Percentiles rank a stretch among this genome's conserved stretches.
phyloP scores from a whole-genome alignment of 2,888 invertebrate species.

The Tetramorium bicarinatum region DNA sequence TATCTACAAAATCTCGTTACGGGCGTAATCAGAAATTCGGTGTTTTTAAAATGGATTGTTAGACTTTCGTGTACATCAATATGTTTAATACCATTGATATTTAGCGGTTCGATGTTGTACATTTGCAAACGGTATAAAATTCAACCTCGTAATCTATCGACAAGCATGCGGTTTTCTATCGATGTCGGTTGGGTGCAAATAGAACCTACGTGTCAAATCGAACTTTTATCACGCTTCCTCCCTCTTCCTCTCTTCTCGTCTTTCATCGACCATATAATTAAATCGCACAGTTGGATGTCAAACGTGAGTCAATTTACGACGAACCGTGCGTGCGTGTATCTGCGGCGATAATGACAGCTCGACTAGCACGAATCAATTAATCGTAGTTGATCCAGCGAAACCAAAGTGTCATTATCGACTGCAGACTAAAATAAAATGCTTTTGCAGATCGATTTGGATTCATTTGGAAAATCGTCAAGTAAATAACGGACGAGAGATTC shows the following conservation, averaged over 20 bases:
- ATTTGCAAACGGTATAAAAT: slow-evolving; percentile 29
- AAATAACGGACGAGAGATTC: slow-evolving; percentile 61
- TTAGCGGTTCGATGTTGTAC: background rate
- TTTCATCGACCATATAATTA: slow-evolving; percentile 63
- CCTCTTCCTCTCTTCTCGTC: slow-evolving; percentile 5
- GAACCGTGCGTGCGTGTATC: slow-evolving; percentile 32
- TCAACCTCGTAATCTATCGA: slow-evolving; percentile 36
- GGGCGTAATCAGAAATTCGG: slow-evolving; percentile 22
- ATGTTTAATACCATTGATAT: slow-evolving; percentile 19
- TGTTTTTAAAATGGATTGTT: slow-evolving; percentile 26
- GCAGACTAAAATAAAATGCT: slow-evolving; percentile 72
- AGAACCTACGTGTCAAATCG: slow-evolving; percentile 23
- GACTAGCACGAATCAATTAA: slow-evolving; percentile 78
- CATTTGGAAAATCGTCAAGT: slow-evolving; percentile 69
- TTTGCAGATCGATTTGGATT: slow-evolving; percentile 69
- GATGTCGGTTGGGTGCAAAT: slow-evolving; percentile 4
- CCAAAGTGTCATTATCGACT: slow-evolving; percentile 76
- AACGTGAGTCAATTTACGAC: slow-evolving; percentile 69
- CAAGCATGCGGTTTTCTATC: slow-evolving; percentile 11
- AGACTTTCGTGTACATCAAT: slow-evolving; percentile 13
- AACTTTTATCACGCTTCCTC: background rate
- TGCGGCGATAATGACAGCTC: slow-evolving; percentile 73
- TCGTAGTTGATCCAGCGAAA: slow-evolving; percentile 73
- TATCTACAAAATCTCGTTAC: slow-evolving; percentile 23
- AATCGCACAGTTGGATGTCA: slow-evolving; percentile 57